Conservation (phyloP, 2,888 invertebrate species). For the Drosophila birchii region DNA sequence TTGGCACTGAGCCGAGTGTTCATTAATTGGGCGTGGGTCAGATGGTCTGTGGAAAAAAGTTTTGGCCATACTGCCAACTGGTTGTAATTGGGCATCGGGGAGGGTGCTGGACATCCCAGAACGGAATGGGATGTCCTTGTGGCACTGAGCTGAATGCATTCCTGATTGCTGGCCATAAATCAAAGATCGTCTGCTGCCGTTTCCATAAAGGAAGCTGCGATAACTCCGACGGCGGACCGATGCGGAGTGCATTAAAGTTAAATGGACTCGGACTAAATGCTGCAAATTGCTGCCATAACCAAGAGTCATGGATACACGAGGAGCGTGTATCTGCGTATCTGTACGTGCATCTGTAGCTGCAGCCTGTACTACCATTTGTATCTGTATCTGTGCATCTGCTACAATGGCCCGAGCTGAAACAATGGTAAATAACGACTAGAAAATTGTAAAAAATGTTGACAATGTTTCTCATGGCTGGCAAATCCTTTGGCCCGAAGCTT, state of each 20-base stretch:
- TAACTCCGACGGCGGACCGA: slow-evolving; percentile 43
- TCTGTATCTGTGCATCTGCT: slow-evolving; percentile 28
- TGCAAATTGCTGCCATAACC: slow-evolving; percentile 69
- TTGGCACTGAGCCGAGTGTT: slow-evolving; percentile 61
- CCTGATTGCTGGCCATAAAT: slow-evolving; percentile 45
- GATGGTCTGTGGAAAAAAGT: slow-evolving; percentile 40
- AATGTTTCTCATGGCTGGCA: slow-evolving; percentile 65
- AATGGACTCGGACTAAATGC: slow-evolving; percentile 68
- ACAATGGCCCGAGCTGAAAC: slow-evolving; percentile 58
- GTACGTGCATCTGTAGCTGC: slow-evolving; percentile 8
- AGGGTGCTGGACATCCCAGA: background rate
- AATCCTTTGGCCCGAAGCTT: slow-evolving; percentile 60
- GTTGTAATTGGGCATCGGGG: slow-evolving; percentile 53
- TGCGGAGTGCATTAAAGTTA: slow-evolving; percentile 65
- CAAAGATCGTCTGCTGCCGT: slow-evolving; percentile 33
- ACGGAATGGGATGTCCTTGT: slow-evolving; percentile 7
- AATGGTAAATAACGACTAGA: slow-evolving; percentile 78
- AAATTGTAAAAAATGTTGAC: slow-evolving; percentile 76
- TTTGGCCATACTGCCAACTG: slow-evolving; percentile 62
- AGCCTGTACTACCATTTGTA: background rate
- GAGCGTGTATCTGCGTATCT: slow-evolving; percentile 30
- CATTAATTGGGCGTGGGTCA: slow-evolving; percentile 70
- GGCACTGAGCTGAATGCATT: slow-evolving; percentile 30
- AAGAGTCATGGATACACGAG: slow-evolving; percentile 40
- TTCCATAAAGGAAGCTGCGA: slow-evolving; percentile 32